phyloP scores from a whole-genome alignment of 2,113 vertebrate species.

The Barnardius zonarius region DNA sequence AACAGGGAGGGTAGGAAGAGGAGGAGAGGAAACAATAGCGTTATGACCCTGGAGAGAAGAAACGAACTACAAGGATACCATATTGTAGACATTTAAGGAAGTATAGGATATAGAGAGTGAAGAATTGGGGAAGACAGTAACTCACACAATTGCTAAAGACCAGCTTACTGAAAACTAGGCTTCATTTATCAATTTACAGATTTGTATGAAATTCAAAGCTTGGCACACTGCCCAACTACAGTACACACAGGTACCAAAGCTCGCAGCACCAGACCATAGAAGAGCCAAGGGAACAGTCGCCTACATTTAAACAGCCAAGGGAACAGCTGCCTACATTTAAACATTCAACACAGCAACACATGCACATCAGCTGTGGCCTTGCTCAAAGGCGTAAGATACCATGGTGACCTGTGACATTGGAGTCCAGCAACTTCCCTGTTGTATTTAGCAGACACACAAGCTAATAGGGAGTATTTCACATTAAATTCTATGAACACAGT shows the following conservation, averaged over 20 bases:
- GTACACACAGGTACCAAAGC: not conserved
- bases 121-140: not conserved
- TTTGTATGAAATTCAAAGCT: not conserved
- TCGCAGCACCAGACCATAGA: not conserved
- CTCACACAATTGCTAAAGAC: rapidly evolving
- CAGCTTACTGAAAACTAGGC: not conserved
- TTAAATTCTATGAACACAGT: not conserved
- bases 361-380: rapidly evolving
- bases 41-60: not conserved
- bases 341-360: not conserved
- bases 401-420: not conserved
- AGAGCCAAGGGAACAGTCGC: not conserved
- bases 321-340: not conserved
- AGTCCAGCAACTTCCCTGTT: not conserved
- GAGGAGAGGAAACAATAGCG: not conserved
- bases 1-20: not conserved
- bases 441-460: not conserved
- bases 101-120: not conserved
- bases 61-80: not conserved
- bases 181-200: not conserved
- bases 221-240: not conserved
- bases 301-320: not conserved
- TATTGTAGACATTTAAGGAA: not conserved
- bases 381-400: not conserved
- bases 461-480: rapidly evolving